Base-by-base conservation (phyloP, 2,113 vertebrate species). In the Suricata suricatta region DNA sequence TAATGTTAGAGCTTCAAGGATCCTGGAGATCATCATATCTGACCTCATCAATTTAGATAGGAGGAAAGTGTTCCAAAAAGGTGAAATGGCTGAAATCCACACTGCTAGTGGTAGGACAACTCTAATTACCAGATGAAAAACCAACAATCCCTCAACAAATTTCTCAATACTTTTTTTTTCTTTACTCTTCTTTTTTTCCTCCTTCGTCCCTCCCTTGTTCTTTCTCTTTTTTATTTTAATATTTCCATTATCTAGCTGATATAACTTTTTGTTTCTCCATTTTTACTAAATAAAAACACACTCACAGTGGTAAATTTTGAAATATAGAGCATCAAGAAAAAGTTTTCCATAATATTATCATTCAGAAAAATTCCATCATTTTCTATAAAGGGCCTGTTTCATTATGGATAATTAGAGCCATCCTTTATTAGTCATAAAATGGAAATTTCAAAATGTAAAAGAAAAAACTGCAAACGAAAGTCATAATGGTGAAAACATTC, bases 191-290 rank as follows among this genome's bases (percentile, higher is more conserved):
- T 5, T 50, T 5, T 7, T 23, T 47, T 19, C 17, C 23, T 33
- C 0, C 16, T 5, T 2, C 1, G 3, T 41, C 10, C 5, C 1
- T 17, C 25, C 3, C 17, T 25, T 7, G 14, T 5, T 17, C 3
- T 35, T 1, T 64, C 23, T 17, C 13, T 2, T 27, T 21, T 52
- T 69, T 63, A 54, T 74, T 76, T 47, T 29, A 44, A 47, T 7
- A 71, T 21, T 63, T 50, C n/a, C n/a, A 29, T 72, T 71, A 2
- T 79, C 2, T 44, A 47, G 41, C 3, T 94, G 64, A 84, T 14
- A 19, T 17, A 66, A 66, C 68, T 14, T 71, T 3, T 21, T 90
- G 38, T 52, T 68, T 66, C 11, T 88, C 33, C 63, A 6, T 33
- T 87, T 5, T 86, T 74, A 68, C 74, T 54, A 90, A 88, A 84